These are phyloP conservation scores for Percopsis omiscomaycus DNA, from an alignment of 2,797 vertebrate species.

Conservation along the genomic window DNA sequence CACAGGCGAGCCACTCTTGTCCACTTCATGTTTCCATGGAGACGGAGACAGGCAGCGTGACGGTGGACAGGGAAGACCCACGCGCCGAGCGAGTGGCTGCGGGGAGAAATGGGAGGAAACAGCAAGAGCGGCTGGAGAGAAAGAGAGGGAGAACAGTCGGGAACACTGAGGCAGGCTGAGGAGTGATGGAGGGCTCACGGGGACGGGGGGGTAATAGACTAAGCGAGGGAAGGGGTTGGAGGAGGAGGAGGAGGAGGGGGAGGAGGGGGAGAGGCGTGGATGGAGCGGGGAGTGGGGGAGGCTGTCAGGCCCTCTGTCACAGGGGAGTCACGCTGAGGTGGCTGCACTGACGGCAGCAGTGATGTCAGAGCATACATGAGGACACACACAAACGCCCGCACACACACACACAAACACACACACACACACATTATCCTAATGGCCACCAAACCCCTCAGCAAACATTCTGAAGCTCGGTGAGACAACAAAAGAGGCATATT, in stretches of 20 bases:
- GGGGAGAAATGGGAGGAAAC: neutral
- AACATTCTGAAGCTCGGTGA: conserved; percentile 52
- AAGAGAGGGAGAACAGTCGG: conserved; percentile 6
- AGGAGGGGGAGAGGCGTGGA: conserved; percentile 38
- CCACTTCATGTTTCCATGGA: conserved; percentile 76
- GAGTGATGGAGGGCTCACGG: neutral
- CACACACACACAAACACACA: conserved; percentile 1
- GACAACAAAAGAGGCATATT: conserved; percentile 45
- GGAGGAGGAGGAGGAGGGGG: neutral
- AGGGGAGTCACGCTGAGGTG: conserved; percentile 72
- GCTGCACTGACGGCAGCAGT: conserved; percentile 73
- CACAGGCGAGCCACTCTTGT: conserved; percentile 65
- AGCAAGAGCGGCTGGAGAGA: neutral
- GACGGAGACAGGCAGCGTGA: conserved; percentile 65
- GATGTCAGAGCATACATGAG: conserved; percentile 57
- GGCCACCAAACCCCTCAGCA: conserved; percentile 52
- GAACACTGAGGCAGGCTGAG: conserved; percentile 1
- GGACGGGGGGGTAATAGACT: neutral
- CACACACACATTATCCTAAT: conserved; percentile 60
- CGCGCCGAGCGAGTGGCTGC: conserved; percentile 54
- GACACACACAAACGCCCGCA: conserved; percentile 24
- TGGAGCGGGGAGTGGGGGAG: conserved; percentile 60
- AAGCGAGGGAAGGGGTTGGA: conserved; percentile 10
- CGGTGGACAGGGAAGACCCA: conserved; percentile 71
- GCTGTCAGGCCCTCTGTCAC: conserved; percentile 72